A percentile compares a stretch with the other conserved stretches of the same genome.
Evolutionary conservation across 2,797 vertebrate genomes (phyloP).

Genomic region (Parauchenoglanis punctatus): DNA sequence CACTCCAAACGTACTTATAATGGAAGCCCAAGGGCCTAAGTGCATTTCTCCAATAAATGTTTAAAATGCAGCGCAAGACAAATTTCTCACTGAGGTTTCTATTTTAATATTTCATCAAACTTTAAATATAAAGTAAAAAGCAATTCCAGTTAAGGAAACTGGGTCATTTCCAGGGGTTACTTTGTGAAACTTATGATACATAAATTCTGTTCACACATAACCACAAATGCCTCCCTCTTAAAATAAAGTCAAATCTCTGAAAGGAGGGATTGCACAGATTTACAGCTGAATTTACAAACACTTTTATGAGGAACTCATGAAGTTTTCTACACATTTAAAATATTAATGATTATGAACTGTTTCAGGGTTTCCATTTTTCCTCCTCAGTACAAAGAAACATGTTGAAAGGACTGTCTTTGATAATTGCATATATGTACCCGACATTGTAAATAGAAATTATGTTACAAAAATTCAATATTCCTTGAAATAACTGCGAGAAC

Average conservation of each 20-base stretch:
- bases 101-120: background rate
- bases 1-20: background rate
- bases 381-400: background rate
- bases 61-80: background rate
- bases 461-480: background rate
- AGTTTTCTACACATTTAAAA: background rate
- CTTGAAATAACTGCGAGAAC: background rate
- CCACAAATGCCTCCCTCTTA: background rate
- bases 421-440: background rate
- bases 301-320: background rate
- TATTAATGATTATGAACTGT: background rate
- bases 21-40: background rate
- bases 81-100: background rate
- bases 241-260: background rate
- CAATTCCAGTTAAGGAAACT: background rate
- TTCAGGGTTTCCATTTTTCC: background rate
- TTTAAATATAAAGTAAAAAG: background rate
- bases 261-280: background rate
- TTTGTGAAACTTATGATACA: background rate
- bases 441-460: background rate
- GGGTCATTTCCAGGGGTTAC: background rate
- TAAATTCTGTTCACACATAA: background rate
- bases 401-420: background rate
- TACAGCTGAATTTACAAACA: background rate
- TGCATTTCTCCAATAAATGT: background rate